These are phyloP conservation scores for Schrankia costaestrigalis DNA, from an alignment of 2,888 invertebrate species.

Conservation along the genomic window DNA sequence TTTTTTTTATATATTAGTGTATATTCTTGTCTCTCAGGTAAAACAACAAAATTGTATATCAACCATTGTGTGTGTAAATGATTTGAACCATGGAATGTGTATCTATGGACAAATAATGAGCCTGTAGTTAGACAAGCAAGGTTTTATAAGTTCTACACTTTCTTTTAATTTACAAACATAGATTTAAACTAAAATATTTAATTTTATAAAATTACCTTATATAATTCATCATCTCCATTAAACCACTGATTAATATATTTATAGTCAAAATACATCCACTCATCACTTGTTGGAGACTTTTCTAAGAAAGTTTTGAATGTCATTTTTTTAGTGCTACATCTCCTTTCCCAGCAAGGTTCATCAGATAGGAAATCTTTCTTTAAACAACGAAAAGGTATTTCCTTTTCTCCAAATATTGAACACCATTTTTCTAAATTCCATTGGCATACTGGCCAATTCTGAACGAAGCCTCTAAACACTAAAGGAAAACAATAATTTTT, in stretches of 20 bases:
- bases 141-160: too few relatives aligned
- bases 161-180: too few relatives aligned
- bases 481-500: conserved; percentile 66
- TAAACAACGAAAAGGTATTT: conserved; percentile 80
- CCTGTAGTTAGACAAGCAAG: too few relatives aligned
- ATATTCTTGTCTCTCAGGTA: too few relatives aligned
- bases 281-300: conserved; percentile 50
- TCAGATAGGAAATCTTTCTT: conserved; percentile 59
- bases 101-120: too few relatives aligned
- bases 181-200: too few relatives aligned
- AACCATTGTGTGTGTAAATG: too few relatives aligned
- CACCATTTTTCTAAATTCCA: conserved; percentile 83
- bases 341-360: conserved; percentile 90
- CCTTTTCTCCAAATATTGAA: conserved; percentile 74
- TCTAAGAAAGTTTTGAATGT: conserved; percentile 84
- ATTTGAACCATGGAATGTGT: too few relatives aligned
- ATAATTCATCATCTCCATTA: conserved; percentile 75
- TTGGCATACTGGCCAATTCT: conserved; percentile 79
- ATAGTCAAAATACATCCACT: conserved; percentile 93
- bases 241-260: conserved; percentile 89
- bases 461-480: conserved; percentile 74
- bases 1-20: too few relatives aligned
- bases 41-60: too few relatives aligned
- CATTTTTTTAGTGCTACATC: conserved; percentile 80
- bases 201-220: conserved; percentile 65